Evolutionary conservation across 2,797 vertebrate species (phyloP).

Genomic region (Anomalospiza imberbis): DNA sequence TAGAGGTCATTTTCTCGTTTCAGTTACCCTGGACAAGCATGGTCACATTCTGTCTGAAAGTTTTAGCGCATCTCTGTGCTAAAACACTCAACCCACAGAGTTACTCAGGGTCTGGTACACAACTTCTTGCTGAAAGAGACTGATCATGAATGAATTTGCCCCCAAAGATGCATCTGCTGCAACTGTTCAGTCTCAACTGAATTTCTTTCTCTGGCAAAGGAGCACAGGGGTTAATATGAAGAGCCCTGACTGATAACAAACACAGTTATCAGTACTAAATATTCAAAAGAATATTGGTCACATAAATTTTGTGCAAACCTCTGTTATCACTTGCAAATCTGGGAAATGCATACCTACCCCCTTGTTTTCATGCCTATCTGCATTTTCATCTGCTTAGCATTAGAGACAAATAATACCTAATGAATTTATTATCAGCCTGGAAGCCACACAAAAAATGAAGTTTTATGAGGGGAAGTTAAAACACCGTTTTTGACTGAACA

Average conservation of each 20-base stretch:
- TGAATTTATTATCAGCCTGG: background rate
- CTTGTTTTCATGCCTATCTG: background rate
- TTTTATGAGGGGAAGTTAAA: background rate
- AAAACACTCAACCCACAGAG: background rate
- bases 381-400: background rate
- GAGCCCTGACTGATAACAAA: background rate
- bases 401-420: background rate
- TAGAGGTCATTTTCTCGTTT: constrained; percentile 28
- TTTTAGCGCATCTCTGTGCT: background rate
- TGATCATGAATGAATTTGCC: background rate
- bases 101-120: background rate
- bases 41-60: background rate
- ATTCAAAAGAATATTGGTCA: background rate
- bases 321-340: background rate
- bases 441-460: background rate
- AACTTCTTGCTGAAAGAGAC: background rate
- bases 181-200: background rate
- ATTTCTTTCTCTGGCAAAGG: background rate
- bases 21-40: background rate
- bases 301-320: background rate
- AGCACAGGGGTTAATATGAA: background rate
- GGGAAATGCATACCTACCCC: background rate
- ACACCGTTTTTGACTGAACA: background rate
- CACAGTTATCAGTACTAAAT: background rate
- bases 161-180: background rate